Conservation (phyloP, 2,888 invertebrate species). For the Ptycholaimellus sp. region DNA sequence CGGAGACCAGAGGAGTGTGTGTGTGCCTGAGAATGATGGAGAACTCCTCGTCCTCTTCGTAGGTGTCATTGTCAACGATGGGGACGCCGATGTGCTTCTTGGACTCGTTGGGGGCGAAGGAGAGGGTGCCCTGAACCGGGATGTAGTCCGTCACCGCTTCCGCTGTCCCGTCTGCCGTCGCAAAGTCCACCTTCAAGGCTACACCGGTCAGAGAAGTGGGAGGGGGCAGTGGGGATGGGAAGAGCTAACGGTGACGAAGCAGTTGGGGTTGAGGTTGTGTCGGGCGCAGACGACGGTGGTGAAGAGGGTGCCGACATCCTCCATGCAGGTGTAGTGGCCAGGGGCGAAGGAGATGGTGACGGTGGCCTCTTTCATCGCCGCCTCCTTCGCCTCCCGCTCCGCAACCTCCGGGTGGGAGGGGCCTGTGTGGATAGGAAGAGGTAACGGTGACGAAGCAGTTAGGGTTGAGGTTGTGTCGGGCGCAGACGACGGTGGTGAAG, state of each 20-base stretch:
- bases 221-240: no score
- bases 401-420: slow-evolving; percentile 39
- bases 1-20: neutral
- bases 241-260: slow-evolving; percentile 40
- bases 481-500: slow-evolving; percentile 56
- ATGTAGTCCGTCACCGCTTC: slow-evolving; percentile 82
- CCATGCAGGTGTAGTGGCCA: slow-evolving; percentile 14
- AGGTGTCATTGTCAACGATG: slow-evolving; percentile 91
- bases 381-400: no score
- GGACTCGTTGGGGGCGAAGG: slow-evolving; percentile 17
- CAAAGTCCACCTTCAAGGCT: no score
- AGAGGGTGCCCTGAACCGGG: slow-evolving; percentile 37
- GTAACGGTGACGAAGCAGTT: slow-evolving; percentile 44
- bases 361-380: slow-evolving; percentile 53
- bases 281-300: neutral
- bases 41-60: slow-evolving; percentile 97
- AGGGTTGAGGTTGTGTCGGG: slow-evolving; percentile 42
- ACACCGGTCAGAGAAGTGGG: slow-evolving; percentile 48
- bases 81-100: slow-evolving; percentile 59
- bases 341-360: no score
- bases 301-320: slow-evolving; percentile 27
- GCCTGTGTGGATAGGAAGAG: slow-evolving; percentile 34
- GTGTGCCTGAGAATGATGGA: slow-evolving; percentile 24
- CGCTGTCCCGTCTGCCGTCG: slow-evolving; percentile 86
- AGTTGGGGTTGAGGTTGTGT: slow-evolving; percentile 34